Conservation (phyloP, 2,888 invertebrate genomes). For the Arrhopalites spinosus region DNA sequence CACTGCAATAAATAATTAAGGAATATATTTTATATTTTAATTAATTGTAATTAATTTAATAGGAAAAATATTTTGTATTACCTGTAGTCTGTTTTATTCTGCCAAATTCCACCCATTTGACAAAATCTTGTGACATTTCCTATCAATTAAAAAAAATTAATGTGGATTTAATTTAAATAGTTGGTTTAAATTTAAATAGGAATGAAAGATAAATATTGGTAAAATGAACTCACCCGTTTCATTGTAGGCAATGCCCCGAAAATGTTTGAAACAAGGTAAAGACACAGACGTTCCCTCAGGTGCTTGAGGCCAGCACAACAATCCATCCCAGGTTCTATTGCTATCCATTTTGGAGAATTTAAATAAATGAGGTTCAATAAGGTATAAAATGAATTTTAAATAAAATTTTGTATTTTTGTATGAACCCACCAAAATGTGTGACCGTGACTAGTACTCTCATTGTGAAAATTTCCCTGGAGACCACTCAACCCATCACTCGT, state of each 20-base stretch:
- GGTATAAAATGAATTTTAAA: too few species aligned
- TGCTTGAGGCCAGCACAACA: conserved; percentile 85
- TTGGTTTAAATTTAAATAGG: too few species aligned
- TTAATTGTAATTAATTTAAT: background rate
- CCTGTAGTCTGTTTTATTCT: conserved; percentile 75
- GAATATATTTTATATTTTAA: background rate
- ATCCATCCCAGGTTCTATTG: conserved; percentile 67
- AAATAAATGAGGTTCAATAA: too few species aligned
- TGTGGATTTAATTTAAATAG: too few species aligned
- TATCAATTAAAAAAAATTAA: conserved; percentile 60
- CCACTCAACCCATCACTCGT: too few species aligned
- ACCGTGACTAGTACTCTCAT: too few species aligned
- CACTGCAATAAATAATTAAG: background rate
- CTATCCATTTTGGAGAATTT: too few species aligned
- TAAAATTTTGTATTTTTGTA: too few species aligned
- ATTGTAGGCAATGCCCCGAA: conserved; percentile 79
- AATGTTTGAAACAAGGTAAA: conserved; percentile 77
- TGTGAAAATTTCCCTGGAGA: too few species aligned
- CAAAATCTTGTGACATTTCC: conserved; percentile 86
- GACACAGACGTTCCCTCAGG: conserved; percentile 70
- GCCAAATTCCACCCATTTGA: conserved; percentile 79
- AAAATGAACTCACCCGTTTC: conserved; percentile 82
- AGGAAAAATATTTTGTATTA: too few species aligned
- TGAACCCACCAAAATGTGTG: too few species aligned
- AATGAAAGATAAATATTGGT: too few species aligned